Conservation (phyloP, 2,888 invertebrate species). For the Lagria hirta region DNA sequence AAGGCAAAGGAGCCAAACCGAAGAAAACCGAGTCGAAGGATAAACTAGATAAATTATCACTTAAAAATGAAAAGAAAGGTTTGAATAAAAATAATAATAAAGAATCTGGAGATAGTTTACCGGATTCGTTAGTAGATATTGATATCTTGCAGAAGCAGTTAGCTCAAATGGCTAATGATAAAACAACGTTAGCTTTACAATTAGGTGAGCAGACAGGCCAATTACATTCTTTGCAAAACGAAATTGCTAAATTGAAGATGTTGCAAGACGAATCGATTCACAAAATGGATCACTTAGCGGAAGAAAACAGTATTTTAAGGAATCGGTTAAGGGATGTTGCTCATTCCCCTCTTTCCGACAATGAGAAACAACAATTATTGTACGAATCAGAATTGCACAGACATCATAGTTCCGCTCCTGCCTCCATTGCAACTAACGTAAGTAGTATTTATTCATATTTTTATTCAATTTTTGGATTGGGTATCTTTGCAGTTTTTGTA, state of each 20-base stretch:
- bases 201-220: slow-evolving; percentile 67
- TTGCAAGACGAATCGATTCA: slow-evolving; percentile 63
- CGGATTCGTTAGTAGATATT: slow-evolving; percentile 57
- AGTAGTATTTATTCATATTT: slow-evolving; percentile 28
- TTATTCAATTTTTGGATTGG: not conserved
- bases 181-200: slow-evolving; percentile 65
- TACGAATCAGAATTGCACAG: slow-evolving; percentile 70
- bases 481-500: too few species aligned
- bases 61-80: slow-evolving; percentile 44
- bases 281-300: slow-evolving; percentile 68
- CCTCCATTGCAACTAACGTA: slow-evolving; percentile 66
- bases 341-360: slow-evolving; percentile 79
- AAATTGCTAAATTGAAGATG: slow-evolving; percentile 63
- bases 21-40: slow-evolving; percentile 54
- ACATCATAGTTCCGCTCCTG: slow-evolving; percentile 75
- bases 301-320: slow-evolving; percentile 76
- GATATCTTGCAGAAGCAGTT: slow-evolving; percentile 66
- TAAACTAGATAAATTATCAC: slow-evolving; percentile 43
- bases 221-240: slow-evolving; percentile 66
- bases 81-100: slow-evolving; percentile 49
- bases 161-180: slow-evolving; percentile 65
- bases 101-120: slow-evolving; percentile 35
- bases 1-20: slow-evolving; percentile 57
- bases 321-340: slow-evolving; percentile 76
- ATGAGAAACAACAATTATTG: slow-evolving; percentile 78